These are phyloP conservation scores for Coendou prehensilis DNA, from an alignment of 2,797 vertebrate genomes.

Conservation along the genomic window DNA sequence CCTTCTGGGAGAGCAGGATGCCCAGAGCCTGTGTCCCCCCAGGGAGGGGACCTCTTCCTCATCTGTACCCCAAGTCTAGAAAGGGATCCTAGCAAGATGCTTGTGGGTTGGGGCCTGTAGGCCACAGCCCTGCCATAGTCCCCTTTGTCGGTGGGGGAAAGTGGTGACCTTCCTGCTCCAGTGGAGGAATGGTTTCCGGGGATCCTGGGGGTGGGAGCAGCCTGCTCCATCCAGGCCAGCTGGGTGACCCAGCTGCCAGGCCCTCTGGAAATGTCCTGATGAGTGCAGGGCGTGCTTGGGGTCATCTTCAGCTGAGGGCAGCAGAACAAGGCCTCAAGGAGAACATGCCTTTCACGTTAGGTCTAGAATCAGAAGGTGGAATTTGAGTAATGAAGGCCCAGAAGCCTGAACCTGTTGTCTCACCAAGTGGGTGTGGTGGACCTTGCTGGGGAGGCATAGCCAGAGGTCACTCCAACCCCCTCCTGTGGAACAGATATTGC, in stretches of 20 bases:
- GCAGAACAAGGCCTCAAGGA: background rate
- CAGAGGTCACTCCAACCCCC: too few relatives aligned
- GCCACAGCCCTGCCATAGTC: too few relatives aligned
- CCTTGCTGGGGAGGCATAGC: background rate
- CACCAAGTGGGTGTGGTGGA: background rate
- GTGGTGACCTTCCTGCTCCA: background rate
- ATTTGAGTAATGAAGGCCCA: background rate
- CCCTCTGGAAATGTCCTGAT: background rate
- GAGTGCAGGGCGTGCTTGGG: background rate
- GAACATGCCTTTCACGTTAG: background rate
- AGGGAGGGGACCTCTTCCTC: background rate
- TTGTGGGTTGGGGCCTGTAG: background rate
- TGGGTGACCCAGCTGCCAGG: background rate
- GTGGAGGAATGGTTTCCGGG: background rate
- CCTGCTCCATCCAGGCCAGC: too few relatives aligned
- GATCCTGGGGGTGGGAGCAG: too few relatives aligned
- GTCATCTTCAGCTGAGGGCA: background rate
- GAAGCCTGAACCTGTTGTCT: background rate
- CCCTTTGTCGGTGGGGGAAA: background rate
- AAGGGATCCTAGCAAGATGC: background rate
- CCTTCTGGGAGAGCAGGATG: background rate
- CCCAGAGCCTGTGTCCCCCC: background rate
- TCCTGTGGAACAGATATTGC: background rate
- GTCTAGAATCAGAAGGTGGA: background rate
- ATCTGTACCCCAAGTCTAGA: background rate